These are phyloP conservation scores for Zosterops japonicus DNA, from an alignment of 2,113 vertebrate species.

Conservation along the genomic window DNA sequence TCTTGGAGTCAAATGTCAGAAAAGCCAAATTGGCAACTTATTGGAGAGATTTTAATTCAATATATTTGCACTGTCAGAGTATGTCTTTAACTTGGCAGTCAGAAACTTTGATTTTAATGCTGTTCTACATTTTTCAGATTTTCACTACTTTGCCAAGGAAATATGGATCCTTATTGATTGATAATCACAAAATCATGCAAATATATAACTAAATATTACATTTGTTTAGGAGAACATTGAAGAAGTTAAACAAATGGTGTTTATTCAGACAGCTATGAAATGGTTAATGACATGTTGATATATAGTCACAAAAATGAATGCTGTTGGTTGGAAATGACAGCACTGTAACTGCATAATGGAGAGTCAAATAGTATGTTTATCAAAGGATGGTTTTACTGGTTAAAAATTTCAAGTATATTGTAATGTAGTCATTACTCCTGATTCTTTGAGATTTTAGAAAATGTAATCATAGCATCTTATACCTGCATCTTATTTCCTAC, in stretches of 20 bases:
- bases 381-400: not conserved
- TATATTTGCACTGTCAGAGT: not conserved
- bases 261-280: not conserved
- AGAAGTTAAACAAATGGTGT: not conserved
- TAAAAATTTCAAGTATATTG: not conserved
- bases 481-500: not conserved
- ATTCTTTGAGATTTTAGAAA: not conserved
- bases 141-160: not conserved
- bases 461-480: not conserved
- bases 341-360: not conserved
- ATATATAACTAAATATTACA: not conserved
- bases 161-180: not conserved
- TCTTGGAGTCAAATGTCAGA: not conserved
- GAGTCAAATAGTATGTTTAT: not conserved
- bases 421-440: not conserved
- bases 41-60: not conserved
- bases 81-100: not conserved
- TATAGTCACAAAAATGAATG: not conserved
- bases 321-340: not conserved
- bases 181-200: not conserved
- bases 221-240: not conserved
- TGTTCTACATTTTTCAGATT: not conserved
- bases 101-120: not conserved
- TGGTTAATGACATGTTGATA: not conserved
- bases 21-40: not conserved